Base-by-base conservation (phyloP, 2,888 invertebrate species). In the Leptopilina syphax region DNA sequence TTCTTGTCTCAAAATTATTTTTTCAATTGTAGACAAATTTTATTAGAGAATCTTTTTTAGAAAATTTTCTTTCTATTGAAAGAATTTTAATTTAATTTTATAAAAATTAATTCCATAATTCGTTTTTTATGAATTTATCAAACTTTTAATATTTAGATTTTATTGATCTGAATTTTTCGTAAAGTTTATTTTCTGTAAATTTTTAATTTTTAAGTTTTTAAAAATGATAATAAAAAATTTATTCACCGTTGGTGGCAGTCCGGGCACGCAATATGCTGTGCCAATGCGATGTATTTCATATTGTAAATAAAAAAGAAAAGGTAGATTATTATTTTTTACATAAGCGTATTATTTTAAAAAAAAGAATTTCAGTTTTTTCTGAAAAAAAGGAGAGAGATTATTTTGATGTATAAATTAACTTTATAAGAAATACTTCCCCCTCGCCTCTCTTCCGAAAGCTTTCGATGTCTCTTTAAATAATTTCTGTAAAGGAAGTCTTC, bases 241-340 rank as follows among this genome's bases (percentile, higher is more conserved):
- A 27, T 63, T 47, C 76, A 27, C 24, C 4, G 77, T 82, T 83
- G 83, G 83, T 87, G 87, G 88, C 87, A 88, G 88, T 88, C 87
- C 87, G 79, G 88, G 87, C 85, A 84, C 87, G 82, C 85, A 85
- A 84, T 87, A 86, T 85, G 87, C 86, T 88, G 89, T 90, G 90
- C 90, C 89, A 89, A 90, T 87, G 88, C 87, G 87, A 87, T 88
- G 86, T 88, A 86, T 89, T 89, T 88, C 88, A 84, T 50, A 50
- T 34, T 89, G 88, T 89, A 89, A 80, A 89, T 88, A 89, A 80
- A 80, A 83, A 65, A 73, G 34, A 18, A 18, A 18, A 18, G 18
- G 81, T 87, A 87, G 84, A 85, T 86, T 83, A 86, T 81, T 84
- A 81, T 84, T 87, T 82, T 81, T 84, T 13, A 54, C 47, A 47